Evolutionary conservation across 2,113 vertebrate genomes (phyloP).

Genomic region (Planiliza haematocheilus): DNA sequence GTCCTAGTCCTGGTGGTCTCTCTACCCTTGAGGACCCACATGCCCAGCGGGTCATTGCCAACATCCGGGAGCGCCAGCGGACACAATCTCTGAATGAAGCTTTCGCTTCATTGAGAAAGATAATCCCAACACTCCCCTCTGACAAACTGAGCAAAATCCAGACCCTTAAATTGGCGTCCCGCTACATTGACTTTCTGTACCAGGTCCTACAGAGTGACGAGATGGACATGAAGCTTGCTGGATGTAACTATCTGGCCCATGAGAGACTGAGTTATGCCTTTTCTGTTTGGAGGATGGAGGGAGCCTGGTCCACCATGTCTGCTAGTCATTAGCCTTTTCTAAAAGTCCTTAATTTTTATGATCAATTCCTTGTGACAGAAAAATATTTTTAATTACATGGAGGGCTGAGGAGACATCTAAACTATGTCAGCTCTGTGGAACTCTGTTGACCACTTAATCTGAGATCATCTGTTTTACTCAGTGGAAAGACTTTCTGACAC

Average conservation of each 20-base stretch:
- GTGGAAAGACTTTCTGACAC: not conserved
- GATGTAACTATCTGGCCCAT: constrained; percentile 91
- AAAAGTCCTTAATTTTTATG: not conserved
- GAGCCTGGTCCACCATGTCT: constrained; percentile 91
- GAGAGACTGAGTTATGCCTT: constrained; percentile 93
- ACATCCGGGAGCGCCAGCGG: constrained; percentile 90
- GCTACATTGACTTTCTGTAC: constrained; percentile 94
- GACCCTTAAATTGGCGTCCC: constrained; percentile 90
- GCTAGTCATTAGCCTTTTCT: constrained; percentile 83
- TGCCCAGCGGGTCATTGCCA: constrained; percentile 90
- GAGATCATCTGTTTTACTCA: constrained; percentile 4
- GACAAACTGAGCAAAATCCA: constrained; percentile 96
- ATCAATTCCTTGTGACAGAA: not conserved
- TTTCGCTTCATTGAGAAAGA: constrained; percentile 90
- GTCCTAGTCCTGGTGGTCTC: constrained; percentile 59
- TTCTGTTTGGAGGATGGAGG: constrained; percentile 95
- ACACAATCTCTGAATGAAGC: constrained; percentile 92
- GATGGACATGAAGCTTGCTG: constrained; percentile 87
- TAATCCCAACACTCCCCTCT: constrained; percentile 91
- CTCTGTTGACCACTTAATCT: not conserved
- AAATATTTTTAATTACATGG: constrained; percentile 10
- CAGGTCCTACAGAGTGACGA: constrained; percentile 92
- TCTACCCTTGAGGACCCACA: constrained; percentile 84
- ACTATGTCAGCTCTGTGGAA: not conserved
- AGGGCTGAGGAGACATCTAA: constrained; percentile 5